Conservation (phyloP, 2,797 vertebrate genomes). For the Martes flavigula region DNA sequence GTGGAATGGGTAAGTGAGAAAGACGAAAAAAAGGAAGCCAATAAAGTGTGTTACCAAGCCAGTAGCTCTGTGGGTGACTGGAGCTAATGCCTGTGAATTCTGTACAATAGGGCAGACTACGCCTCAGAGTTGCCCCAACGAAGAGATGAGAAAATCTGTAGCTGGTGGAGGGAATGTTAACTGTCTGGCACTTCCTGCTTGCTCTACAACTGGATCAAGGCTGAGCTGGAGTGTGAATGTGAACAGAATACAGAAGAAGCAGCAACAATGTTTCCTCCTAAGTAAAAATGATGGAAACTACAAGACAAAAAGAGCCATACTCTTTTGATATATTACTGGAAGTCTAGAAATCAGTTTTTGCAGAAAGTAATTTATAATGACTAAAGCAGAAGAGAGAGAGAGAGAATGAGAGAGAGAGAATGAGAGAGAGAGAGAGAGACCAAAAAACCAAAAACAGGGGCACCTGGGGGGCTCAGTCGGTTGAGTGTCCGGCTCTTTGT, state of each 20-base stretch:
- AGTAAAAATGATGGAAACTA: not conserved
- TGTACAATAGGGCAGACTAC: not conserved
- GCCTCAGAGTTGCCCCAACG: not conserved
- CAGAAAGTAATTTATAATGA: not conserved
- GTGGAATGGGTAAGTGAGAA: not conserved
- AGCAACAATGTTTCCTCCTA: not conserved
- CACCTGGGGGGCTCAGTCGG: not conserved
- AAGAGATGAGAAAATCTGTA: not conserved
- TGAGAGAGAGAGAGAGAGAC: not conserved
- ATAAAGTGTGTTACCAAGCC: not conserved
- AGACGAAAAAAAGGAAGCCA: not conserved
- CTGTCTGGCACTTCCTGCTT: not conserved
- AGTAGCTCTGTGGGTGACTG: not conserved
- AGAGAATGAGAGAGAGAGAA: not conserved
- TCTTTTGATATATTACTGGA: not conserved
- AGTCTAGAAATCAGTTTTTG: not conserved
- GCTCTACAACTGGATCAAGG: not conserved
- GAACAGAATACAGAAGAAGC: conserved; percentile 33
- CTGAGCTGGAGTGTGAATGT: not conserved
- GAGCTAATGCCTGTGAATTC: not conserved
- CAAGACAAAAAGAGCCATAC: not conserved
- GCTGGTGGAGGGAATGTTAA: not conserved
- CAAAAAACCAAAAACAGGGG: not conserved
- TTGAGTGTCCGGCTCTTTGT: not conserved
- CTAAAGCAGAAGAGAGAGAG: not conserved